A percentile compares a stretch with the other conserved stretches of the same genome.
Evolutionary conservation across 2,888 invertebrate species (phyloP).

Genomic region (Stenotaenia linearis): DNA sequence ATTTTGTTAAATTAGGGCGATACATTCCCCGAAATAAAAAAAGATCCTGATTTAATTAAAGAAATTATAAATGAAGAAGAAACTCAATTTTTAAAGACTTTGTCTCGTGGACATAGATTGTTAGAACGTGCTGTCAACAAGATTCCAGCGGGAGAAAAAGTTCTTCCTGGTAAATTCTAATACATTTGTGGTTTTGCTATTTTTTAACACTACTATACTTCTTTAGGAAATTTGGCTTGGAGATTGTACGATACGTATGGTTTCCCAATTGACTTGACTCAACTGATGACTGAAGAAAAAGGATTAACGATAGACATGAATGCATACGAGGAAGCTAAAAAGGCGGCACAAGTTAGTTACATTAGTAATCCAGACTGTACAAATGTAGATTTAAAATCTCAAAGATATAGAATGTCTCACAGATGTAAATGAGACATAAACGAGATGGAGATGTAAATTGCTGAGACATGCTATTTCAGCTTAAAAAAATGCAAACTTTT

Average conservation of each 20-base stretch:
- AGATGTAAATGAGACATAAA: too few relatives aligned
- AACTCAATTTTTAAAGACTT: conserved; percentile 91
- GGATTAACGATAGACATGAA: conserved; percentile 79
- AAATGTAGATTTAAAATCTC: too few relatives aligned
- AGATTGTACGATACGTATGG: conserved; percentile 98
- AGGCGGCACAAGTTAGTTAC: conserved; percentile 66
- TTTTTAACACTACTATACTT: background rate
- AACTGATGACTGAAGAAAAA: conserved; percentile 95
- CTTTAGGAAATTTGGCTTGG: conserved; percentile 85
- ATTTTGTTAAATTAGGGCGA: conserved; percentile 49
- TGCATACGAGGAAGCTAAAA: conserved; percentile 86
- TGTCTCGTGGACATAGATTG: conserved; percentile 80
- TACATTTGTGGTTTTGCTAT: too few relatives aligned
- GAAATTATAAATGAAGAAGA: conserved; percentile 98
- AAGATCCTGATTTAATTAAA: conserved; percentile 80
- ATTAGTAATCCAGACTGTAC: too few relatives aligned
- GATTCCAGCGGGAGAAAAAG: conserved; percentile 56
- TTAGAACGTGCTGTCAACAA: conserved; percentile 85
- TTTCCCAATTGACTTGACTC: conserved; percentile 95
- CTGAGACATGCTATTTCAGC: too few relatives aligned
- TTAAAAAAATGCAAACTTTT: too few relatives aligned
- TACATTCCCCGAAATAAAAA: conserved; percentile 62
- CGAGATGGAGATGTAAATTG: too few relatives aligned
- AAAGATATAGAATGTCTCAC: too few relatives aligned
- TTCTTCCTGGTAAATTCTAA: conserved; percentile 62